Conservation (phyloP, 2,797 vertebrate species). For the Muscicapa striata region DNA sequence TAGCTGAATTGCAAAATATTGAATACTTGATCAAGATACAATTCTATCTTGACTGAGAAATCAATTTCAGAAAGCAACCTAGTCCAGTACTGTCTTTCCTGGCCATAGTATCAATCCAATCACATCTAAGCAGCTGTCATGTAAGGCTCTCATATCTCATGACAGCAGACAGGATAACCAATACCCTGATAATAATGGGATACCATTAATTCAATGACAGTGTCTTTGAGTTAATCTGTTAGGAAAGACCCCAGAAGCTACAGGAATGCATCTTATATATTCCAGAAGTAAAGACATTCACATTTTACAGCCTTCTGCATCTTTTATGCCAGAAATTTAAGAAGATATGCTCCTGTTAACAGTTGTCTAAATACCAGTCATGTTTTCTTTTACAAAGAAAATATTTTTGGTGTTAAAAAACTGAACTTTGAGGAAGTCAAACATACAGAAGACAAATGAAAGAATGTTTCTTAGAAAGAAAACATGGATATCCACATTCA, state of each 20-base stretch:
- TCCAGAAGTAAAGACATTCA: background rate
- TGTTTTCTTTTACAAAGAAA: background rate
- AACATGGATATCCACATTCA: background rate
- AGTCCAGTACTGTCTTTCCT: background rate
- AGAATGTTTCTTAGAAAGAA: background rate
- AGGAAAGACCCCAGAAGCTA: background rate
- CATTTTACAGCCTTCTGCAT: background rate
- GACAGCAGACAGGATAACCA: slow-evolving; percentile 45
- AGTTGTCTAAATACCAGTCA: background rate
- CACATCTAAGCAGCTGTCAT: slow-evolving; percentile 24
- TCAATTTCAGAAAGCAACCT: slow-evolving; percentile 24
- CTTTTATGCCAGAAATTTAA: background rate
- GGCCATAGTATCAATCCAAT: slow-evolving; percentile 7
- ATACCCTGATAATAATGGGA: slow-evolving; percentile 30
- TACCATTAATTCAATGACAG: slow-evolving; percentile 22
- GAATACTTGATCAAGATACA: slow-evolving; percentile 46
- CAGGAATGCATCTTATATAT: background rate
- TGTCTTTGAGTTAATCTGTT: background rate
- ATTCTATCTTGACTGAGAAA: slow-evolving; percentile 44
- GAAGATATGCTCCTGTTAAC: background rate
- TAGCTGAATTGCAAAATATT: slow-evolving; percentile 31
- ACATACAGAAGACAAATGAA: background rate
- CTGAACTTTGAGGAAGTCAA: background rate
- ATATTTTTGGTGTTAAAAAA: background rate
- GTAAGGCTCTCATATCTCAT: slow-evolving; percentile 29